Evolutionary conservation across 1,140 invertebrate species (phyloP), one percentile per base, ranked within the genome.

Genomic region (Zaprionus lachaisei): DNA sequence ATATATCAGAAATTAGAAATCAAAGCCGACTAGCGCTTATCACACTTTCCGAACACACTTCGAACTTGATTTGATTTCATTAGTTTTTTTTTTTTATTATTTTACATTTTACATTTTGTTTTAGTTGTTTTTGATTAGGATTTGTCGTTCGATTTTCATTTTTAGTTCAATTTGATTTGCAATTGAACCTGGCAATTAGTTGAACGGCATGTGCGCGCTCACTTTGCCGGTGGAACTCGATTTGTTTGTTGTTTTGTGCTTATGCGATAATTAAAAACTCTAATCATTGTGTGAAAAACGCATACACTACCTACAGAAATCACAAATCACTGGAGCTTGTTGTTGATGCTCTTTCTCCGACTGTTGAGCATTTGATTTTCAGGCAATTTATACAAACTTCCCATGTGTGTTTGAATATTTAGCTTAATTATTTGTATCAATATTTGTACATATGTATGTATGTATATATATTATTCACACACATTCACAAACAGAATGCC

Each of bases 121-220:
- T 76, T 72, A 61, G 14, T 49, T 24, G 12, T 51, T 65, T 61
- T 67, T 66, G 12, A 51, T 72, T 51, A 5, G 15, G 44, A 28
- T 44, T 57, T 15, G 20, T 79, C 51, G 41, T 80, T 70, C 49
- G 61, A 62, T 65, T 85, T 82, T 82, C 77, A 82, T 82, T 82
- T 82, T 71, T 67, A 77, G 61, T 74, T 83, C 51, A 56, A 74
- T 73, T 77, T 68, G 54, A 79, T 69, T 84, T 60, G 69, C 66
- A 90, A 77, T 89, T 90, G 81, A 89, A 83, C 65, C 81, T 79
- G 47, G 69, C 75, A 89, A 89, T 89, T 89, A 84, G 84, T 81
- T 84, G 73, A 51, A 56, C 61, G 74, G 67, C 65, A 77, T 63
- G 34, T 71, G 57, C 28, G 57, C 28, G 28, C 31, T 56, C 51